phyloP scores from a whole-genome alignment of 2,797 vertebrate genomes.

The Bovichtus variegatus region DNA sequence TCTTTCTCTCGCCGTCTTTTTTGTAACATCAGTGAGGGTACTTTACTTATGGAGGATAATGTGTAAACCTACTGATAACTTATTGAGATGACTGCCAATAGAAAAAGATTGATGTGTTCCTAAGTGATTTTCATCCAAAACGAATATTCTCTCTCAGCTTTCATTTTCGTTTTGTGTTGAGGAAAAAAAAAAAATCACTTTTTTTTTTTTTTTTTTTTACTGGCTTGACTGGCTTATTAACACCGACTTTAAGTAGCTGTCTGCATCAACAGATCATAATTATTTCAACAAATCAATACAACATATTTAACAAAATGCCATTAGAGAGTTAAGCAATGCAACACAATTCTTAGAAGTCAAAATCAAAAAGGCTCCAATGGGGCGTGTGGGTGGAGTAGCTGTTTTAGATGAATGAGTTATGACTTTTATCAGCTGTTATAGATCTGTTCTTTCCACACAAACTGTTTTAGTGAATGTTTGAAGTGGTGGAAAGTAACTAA shows the following conservation, averaged over 20 bases:
- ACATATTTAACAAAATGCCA: neutral
- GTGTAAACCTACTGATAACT: neutral
- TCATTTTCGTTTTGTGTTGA: neutral
- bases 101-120: constrained; percentile 7
- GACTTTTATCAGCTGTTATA: constrained; percentile 22
- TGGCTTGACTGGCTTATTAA: neutral
- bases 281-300: neutral
- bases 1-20: neutral
- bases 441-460: neutral
- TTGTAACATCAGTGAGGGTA: neutral
- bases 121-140: constrained; percentile 13
- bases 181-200: too few relatives aligned
- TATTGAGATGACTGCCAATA: constrained; percentile 7
- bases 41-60: neutral
- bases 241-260: neutral
- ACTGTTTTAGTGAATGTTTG: neutral
- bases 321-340: neutral
- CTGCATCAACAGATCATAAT: neutral
- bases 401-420: constrained; percentile 15
- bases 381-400: constrained; percentile 1
- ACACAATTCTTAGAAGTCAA: neutral
- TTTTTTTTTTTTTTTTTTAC: too few relatives aligned
- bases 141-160: constrained; percentile 8
- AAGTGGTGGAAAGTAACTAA: neutral
- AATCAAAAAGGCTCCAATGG: neutral